phyloP scores from a whole-genome alignment of 2,113 vertebrate genomes.

The Haemorhous mexicanus region DNA sequence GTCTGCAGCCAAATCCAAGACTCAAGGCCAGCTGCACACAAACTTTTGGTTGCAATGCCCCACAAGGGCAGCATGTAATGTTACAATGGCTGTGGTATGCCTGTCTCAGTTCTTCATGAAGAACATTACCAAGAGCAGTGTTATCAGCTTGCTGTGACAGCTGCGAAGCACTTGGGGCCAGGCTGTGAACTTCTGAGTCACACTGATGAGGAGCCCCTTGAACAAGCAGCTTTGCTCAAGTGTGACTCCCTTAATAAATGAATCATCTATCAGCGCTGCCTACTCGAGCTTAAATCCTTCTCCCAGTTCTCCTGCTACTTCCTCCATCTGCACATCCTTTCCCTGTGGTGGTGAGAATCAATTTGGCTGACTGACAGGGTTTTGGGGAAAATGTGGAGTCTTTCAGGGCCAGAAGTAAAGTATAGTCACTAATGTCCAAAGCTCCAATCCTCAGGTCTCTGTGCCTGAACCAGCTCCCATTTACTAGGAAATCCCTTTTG shows the following conservation, averaged over 20 bases:
- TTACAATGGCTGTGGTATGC: neutral
- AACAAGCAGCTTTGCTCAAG: neutral
- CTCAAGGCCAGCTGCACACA: neutral
- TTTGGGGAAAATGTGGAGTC: neutral
- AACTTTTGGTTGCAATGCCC: neutral
- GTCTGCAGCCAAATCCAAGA: neutral
- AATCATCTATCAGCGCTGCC: slow-evolving; percentile 43
- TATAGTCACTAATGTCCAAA: fast-evolving
- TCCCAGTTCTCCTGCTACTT: neutral
- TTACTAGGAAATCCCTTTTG: neutral
- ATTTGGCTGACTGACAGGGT: neutral
- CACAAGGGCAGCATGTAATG: fast-evolving
- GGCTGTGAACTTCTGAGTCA: slow-evolving; percentile 44
- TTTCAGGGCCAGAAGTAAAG: neutral
- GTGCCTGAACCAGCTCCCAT: neutral
- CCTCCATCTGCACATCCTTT: slow-evolving; percentile 18
- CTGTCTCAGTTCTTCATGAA: neutral
- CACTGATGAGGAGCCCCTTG: neutral
- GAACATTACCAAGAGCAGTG: neutral
- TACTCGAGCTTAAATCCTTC: slow-evolving; percentile 21
- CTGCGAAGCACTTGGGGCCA: neutral
- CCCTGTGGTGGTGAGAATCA: neutral
- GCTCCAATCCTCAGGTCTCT: neutral
- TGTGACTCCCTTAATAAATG: slow-evolving; percentile 46
- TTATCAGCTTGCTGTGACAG: neutral